These are phyloP conservation scores for Venustaconcha ellipsiformis DNA, from an alignment of 1,140 invertebrate genomes.

Conservation along the genomic window DNA sequence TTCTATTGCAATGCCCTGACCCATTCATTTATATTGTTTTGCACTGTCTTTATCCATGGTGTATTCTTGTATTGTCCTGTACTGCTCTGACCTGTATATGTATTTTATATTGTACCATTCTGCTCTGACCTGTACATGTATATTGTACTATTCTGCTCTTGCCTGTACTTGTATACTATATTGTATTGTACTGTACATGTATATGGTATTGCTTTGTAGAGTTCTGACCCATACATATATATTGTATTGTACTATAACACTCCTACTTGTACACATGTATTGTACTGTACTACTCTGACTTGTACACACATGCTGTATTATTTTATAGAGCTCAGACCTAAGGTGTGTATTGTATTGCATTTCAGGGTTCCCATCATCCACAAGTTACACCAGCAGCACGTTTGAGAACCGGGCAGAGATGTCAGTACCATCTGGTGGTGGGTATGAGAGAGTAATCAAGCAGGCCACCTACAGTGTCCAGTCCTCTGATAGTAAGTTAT, in stretches of 20 bases:
- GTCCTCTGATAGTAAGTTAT: constrained; percentile 26
- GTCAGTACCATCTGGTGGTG: constrained; percentile 12
- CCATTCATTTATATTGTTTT: too few species aligned
- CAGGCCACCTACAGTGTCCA: constrained; percentile 32
- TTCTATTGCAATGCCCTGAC: too few species aligned
- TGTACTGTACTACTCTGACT: neutral
- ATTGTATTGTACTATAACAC: neutral
- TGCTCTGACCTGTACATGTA: too few species aligned
- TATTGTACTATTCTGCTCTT: too few species aligned
- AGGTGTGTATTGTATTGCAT: neutral
- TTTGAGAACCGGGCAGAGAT: constrained; percentile 24
- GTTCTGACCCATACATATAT: neutral
- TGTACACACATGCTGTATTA: neutral
- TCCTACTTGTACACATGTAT: neutral
- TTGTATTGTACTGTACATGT: too few species aligned
- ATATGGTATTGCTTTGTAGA: too few species aligned
- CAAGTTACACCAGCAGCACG: neutral
- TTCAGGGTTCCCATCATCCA: constrained; percentile 12
- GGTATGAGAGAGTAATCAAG: constrained; percentile 30
- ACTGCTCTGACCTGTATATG: too few species aligned
- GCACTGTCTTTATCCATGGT: too few species aligned
- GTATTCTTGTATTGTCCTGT: too few species aligned
- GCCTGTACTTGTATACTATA: too few species aligned
- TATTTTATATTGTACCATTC: too few species aligned
- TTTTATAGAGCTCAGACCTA: constrained; percentile 1